phyloP scores from a whole-genome alignment of 2,888 invertebrate species.

The Venustoraphidia nigricollis region DNA sequence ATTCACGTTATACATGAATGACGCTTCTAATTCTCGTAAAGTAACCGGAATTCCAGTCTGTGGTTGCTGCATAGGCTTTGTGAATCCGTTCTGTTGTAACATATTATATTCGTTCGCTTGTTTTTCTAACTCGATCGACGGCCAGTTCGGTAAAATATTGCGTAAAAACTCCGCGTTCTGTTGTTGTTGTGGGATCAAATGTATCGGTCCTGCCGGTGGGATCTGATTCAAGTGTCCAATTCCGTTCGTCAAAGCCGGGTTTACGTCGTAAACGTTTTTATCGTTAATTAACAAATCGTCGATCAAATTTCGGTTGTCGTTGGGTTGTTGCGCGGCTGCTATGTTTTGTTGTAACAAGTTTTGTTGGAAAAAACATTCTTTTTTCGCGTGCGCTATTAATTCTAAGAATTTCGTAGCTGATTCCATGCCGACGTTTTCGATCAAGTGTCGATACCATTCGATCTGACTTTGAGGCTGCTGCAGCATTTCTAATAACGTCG shows the following conservation, averaged over 20 bases:
- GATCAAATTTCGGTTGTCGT: slow-evolving; percentile 10
- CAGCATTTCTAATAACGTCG: slow-evolving; percentile 39
- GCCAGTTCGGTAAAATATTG: background rate
- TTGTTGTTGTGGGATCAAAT: background rate
- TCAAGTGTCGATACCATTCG: slow-evolving; percentile 38
- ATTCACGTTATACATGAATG: slow-evolving; percentile 7
- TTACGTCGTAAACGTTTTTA: background rate
- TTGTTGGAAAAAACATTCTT: slow-evolving; percentile 9
- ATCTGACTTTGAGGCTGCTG: slow-evolving; percentile 35
- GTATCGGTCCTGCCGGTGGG: background rate
- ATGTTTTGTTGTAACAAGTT: slow-evolving; percentile 5
- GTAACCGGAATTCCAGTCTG: background rate
- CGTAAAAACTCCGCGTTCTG: background rate
- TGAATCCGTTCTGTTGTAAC: background rate
- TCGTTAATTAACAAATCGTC: background rate
- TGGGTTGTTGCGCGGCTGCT: slow-evolving; percentile 10
- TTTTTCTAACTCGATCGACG: background rate
- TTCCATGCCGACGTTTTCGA: slow-evolving; percentile 36
- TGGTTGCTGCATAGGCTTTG: background rate
- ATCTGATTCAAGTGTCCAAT: background rate
- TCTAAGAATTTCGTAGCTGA: slow-evolving; percentile 38
- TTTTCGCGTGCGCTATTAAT: slow-evolving; percentile 17
- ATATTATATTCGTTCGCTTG: background rate
- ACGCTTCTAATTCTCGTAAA: slow-evolving; percentile 2
- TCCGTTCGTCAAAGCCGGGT: background rate